Percentiles rank a stretch among this genome's conserved stretches.
Conservation (phyloP, 2,113 vertebrate species). For the Caranx ignobilis region DNA sequence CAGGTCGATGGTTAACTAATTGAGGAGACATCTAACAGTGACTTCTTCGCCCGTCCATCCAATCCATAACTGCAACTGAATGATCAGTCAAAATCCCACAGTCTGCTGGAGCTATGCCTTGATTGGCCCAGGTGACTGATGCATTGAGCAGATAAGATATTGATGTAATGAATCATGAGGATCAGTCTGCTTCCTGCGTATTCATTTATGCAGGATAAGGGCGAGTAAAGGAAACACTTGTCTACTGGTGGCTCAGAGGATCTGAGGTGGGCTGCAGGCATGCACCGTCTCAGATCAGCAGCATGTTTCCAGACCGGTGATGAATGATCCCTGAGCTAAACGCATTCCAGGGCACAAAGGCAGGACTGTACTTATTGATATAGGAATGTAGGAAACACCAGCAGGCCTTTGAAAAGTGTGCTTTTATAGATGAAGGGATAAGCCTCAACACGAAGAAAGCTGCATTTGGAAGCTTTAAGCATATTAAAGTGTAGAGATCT, state of each 20-base stretch:
- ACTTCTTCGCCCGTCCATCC: slow-evolving; percentile 32
- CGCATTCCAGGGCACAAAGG: slow-evolving; percentile 25
- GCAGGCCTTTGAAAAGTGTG: slow-evolving; percentile 41
- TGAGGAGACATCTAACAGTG: slow-evolving; percentile 53
- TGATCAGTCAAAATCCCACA: slow-evolving; percentile 55
- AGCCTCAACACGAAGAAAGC: slow-evolving; percentile 54
- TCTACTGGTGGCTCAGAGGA: slow-evolving; percentile 14
- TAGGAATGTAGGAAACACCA: slow-evolving; percentile 30
- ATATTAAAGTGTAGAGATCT: slow-evolving; percentile 66
- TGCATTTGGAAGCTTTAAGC: slow-evolving; percentile 58
- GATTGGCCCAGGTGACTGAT: slow-evolving; percentile 54
- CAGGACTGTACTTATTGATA: slow-evolving; percentile 50
- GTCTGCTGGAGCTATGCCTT: slow-evolving; percentile 20
- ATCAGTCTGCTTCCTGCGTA: slow-evolving; percentile 4
- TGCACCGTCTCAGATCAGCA: slow-evolving; percentile 22
- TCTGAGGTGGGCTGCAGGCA: slow-evolving; percentile 39
- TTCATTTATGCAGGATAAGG: slow-evolving; percentile 29
- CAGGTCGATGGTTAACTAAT: slow-evolving; percentile 79
- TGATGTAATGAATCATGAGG: slow-evolving; percentile 29
- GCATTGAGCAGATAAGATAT: slow-evolving; percentile 21
- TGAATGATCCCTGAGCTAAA: slow-evolving; percentile 48
- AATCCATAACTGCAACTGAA: slow-evolving; percentile 51
- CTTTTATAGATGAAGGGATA: slow-evolving; percentile 58
- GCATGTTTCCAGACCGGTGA: slow-evolving; percentile 45
- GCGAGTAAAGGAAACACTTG: slow-evolving; percentile 31